Base-by-base conservation (phyloP, 1,140 invertebrate species). In the Cotesia glomerata region DNA sequence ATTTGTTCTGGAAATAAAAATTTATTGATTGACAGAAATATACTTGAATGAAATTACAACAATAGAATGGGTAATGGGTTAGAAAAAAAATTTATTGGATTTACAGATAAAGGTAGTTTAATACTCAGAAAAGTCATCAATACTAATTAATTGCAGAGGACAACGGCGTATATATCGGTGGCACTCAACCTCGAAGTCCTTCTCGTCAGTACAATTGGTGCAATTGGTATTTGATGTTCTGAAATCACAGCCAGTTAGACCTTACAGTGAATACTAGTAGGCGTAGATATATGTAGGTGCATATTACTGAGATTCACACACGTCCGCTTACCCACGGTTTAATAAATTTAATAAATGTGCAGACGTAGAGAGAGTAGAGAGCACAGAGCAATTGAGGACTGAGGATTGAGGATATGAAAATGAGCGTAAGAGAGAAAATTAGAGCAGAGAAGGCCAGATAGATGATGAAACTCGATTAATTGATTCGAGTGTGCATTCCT, bases 111-210 rank as follows among this genome's bases (percentile, higher is more conserved):
- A 65, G 13, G 14, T 13, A 5, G 7, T 61, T 76, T 59, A 73
- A 11, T 66, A 54, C 32, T 76, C 69, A 4, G 73, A 69, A 74
- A 86, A 85, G 71, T 76, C 75, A 69, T 84, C 79, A 69, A 87
- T 77, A 34, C 79, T 78, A 72, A 82, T 80, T 73, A 86, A 81
- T 74, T 85, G 76, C 75, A 86, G 76, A n/a, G 85, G 86, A 67
- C 85, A 87, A 75, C 76, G 77, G 70, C 72, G 75, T 61, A 76
- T 78, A 76, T 86, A 84, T 74, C 78, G 75, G 61, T 80, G 74
- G 78, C 85, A 86, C 68, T 78, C 73, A 63, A 83, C 62, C 65
- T 77, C 13, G 16, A 26, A 35, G 71, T 67, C 71, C 74, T 81
- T 78, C 34, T 73, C 73, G 66, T 75, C 54, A 66, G 77, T 80